Evolutionary conservation across 2,797 vertebrate genomes (phyloP), one percentile per base, ranked within the genome.

Genomic region (Heliangelus exortis): DNA sequence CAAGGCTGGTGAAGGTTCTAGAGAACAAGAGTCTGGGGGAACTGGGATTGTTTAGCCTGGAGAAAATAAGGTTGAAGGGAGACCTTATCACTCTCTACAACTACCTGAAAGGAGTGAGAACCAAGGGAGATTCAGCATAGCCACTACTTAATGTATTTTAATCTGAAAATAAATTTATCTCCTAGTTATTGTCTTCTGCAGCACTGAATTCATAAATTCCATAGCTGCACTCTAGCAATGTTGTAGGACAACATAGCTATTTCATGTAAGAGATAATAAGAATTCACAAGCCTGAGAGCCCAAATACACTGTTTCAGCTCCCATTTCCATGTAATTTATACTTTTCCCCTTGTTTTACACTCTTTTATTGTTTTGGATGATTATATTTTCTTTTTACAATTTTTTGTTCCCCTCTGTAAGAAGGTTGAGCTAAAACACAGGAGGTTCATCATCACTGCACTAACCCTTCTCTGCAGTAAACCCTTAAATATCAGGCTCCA

Each of bases 401-500:
- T 78, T 78, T 85, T 59, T 81, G 28, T 50, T 84, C 15, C 20
- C 6, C 23, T 67, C 31, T 69, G 17, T 11, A 75, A 41, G 33
- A 74, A 69, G 45, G 61, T 19, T 53, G 80, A 93, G 19, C n/a
- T 67, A 84, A 91, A 90, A 19, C 78, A 81, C 66, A 43, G 55
- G 16, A 36, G 41, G 53, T 76, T 41, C 66, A 59, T 91, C 84
- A 77, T 45, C 53, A 91, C 78, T 87, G 66, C 59, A 73, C 34
- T 81, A 72, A 85, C 47, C 25, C 71, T 74, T 85, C 84, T 83
- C 59, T 74, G 59, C 57, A 73, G 58, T 93, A 92, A 96, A 87
- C 76, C 87, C 87, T 90, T 96, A 96, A 92, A 95, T 68, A 87
- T 76, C 78, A 45, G 61, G 48, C 45, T 67, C 69, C 72, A 65